phyloP scores from a whole-genome alignment of 1,140 invertebrate species.

The Ooceraea biroi region DNA sequence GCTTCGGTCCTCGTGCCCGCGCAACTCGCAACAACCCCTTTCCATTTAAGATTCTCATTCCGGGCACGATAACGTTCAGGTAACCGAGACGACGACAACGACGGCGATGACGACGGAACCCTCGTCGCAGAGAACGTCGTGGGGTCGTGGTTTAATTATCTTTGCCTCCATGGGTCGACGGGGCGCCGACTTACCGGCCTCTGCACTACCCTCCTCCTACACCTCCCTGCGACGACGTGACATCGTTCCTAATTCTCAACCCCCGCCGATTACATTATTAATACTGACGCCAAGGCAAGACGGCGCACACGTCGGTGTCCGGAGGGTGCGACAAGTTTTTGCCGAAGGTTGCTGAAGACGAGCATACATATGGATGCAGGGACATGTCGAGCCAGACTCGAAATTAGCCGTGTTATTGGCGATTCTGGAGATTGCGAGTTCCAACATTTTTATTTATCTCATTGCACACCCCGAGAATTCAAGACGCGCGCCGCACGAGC shows the following conservation, averaged over 20 bases:
- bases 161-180: slow-evolving; percentile 64
- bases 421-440: not conserved
- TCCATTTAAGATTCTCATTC: slow-evolving; percentile 73
- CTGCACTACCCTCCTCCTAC: slow-evolving; percentile 22
- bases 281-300: slow-evolving; percentile 68
- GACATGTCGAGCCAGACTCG: slow-evolving; percentile 23
- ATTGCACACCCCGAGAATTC: not conserved
- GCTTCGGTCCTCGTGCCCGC: slow-evolving; percentile 30
- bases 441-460: not conserved
- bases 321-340: slow-evolving; percentile 60
- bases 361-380: slow-evolving; percentile 55
- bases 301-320: slow-evolving; percentile 26
- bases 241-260: slow-evolving; percentile 73
- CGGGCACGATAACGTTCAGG: slow-evolving; percentile 72
- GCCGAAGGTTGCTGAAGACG: slow-evolving; percentile 36
- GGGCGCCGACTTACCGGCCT: slow-evolving; percentile 58
- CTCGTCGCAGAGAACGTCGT: slow-evolving; percentile 59
- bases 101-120: slow-evolving; percentile 35
- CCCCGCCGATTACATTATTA: slow-evolving; percentile 77
- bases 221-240: slow-evolving; percentile 71
- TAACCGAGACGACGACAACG: slow-evolving; percentile 70
- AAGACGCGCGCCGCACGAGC: not conserved
- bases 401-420: slow-evolving; percentile 63
- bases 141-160: slow-evolving; percentile 77
- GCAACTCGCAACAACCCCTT: slow-evolving; percentile 30